phyloP scores from a whole-genome alignment of 2,797 vertebrate genomes.

The Tauraco hartlaubi region DNA sequence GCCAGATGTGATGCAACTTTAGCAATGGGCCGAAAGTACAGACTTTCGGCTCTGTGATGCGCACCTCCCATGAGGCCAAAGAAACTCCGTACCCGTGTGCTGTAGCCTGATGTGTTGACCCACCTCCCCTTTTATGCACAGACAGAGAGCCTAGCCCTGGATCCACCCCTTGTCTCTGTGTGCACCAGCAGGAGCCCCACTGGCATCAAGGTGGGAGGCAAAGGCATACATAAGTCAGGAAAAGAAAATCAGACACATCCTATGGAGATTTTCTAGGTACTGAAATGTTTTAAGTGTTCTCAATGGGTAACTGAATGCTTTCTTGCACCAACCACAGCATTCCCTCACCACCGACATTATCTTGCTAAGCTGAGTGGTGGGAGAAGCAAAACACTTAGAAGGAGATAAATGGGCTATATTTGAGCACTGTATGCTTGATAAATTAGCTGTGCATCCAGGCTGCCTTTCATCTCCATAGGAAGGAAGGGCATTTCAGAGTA shows the following conservation, averaged over 20 bases:
- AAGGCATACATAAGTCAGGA: rapidly evolving
- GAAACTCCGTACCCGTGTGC: not conserved
- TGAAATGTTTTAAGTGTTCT: not conserved
- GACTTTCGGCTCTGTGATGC: not conserved
- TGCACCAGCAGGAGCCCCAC: not conserved
- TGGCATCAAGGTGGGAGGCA: not conserved
- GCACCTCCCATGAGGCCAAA: not conserved
- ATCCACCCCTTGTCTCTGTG: not conserved
- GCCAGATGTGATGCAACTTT: not conserved
- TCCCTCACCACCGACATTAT: not conserved
- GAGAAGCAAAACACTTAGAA: constrained; percentile 9
- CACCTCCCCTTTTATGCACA: not conserved
- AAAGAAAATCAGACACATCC: not conserved
- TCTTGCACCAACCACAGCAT: not conserved
- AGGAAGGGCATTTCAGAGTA: constrained; percentile 7
- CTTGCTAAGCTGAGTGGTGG: constrained; percentile 28
- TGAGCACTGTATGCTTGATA: not conserved
- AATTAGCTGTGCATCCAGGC: not conserved
- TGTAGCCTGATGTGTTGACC: not conserved
- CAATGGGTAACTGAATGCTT: not conserved
- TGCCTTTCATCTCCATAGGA: constrained; percentile 42
- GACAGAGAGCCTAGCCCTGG: rapidly evolving
- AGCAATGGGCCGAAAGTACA: not conserved
- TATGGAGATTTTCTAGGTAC: not conserved
- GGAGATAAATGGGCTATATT: constrained; percentile 43